Percentiles rank a stretch among this genome's conserved stretches.
Evolutionary conservation across 2,797 vertebrate species (phyloP).

Genomic region (Argya squamiceps): DNA sequence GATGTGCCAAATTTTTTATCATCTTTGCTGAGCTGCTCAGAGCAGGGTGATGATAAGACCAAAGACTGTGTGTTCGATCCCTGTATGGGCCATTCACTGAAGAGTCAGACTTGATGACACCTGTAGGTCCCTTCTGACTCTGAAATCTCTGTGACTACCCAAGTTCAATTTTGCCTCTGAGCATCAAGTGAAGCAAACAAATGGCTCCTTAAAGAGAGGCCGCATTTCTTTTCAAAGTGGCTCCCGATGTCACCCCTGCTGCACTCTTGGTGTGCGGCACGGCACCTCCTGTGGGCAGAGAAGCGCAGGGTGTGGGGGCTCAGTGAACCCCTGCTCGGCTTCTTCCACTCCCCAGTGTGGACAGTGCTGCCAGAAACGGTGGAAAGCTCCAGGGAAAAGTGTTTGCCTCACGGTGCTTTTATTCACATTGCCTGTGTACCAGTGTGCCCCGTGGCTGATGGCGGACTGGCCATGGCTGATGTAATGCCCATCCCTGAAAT

Average conservation of each 20-base stretch:
- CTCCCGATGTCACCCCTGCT: background rate
- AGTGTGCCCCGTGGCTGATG: accelerated
- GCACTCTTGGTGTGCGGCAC: background rate
- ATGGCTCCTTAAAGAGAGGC: accelerated
- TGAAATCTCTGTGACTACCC: background rate
- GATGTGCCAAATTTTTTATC: background rate
- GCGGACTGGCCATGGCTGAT: background rate
- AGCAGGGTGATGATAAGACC: background rate
- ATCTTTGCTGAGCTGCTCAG: background rate
- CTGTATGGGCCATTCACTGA: accelerated
- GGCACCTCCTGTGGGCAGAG: background rate
- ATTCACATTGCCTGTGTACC: accelerated
- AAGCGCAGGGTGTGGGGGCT: accelerated
- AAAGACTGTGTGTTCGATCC: accelerated
- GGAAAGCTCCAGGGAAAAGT: background rate
- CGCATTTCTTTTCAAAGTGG: background rate
- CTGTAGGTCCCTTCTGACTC: background rate
- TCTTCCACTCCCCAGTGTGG: background rate
- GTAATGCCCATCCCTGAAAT: background rate
- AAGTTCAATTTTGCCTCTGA: background rate
- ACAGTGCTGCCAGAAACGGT: background rate
- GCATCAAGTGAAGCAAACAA: background rate
- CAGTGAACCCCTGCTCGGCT: accelerated
- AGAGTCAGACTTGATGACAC: accelerated
- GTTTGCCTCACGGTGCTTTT: background rate